These are phyloP conservation scores for Sporophila hypoxantha DNA, from an alignment of 2,113 vertebrate genomes.

Conservation along the genomic window DNA sequence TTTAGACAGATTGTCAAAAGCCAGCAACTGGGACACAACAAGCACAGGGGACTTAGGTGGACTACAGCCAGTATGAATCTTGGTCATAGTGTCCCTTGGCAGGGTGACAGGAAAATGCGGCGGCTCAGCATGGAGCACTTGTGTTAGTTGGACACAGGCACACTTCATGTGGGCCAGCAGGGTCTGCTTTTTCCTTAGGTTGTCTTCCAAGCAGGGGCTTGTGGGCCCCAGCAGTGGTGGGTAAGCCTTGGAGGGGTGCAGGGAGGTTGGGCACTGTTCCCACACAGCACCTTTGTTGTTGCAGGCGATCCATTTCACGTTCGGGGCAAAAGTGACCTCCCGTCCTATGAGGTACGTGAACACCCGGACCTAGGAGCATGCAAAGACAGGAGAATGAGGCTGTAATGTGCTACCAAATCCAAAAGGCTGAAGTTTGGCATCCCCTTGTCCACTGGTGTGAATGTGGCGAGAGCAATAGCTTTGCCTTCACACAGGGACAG, in stretches of 20 bases:
- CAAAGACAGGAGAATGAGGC: background rate
- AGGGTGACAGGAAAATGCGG: background rate
- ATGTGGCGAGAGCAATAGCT: background rate
- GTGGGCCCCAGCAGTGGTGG: background rate
- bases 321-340: slow-evolving; percentile 88
- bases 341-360: slow-evolving; percentile 95
- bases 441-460: background rate
- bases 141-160: background rate
- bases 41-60: background rate
- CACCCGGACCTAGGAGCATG: slow-evolving; percentile 79
- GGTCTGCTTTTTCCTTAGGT: background rate
- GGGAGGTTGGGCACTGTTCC: rapidly evolving
- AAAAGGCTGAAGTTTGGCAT: background rate
- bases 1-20: slow-evolving; percentile 10
- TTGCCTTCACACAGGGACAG: background rate
- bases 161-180: background rate
- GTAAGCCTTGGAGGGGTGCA: background rate
- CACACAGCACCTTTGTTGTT: slow-evolving; percentile 88
- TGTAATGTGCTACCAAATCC: background rate
- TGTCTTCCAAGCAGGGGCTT: background rate
- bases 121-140: background rate
- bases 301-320: slow-evolving; percentile 92
- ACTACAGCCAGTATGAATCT: background rate
- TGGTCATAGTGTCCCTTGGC: background rate
- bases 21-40: background rate